Conservation (phyloP, 2,797 vertebrate species). For the Siniperca obscura region DNA sequence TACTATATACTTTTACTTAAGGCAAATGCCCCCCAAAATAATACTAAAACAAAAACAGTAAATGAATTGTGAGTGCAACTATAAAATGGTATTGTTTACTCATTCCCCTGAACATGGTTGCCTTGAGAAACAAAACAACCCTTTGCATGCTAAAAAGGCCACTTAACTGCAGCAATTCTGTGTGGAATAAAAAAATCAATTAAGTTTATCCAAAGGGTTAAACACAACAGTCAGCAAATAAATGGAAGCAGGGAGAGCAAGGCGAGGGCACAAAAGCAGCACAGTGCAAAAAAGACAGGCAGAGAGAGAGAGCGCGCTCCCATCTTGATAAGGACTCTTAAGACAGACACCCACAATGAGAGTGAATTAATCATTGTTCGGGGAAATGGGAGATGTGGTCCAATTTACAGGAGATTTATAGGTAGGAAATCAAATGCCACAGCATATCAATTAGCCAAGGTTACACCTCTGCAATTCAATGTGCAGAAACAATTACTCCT, state of each 20-base stretch:
- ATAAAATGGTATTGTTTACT: constrained; percentile 17
- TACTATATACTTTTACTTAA: neutral
- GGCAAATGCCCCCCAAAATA: neutral
- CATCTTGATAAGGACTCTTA: constrained; percentile 65
- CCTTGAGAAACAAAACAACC: constrained; percentile 31
- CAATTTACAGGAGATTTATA: constrained; percentile 71
- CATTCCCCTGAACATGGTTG: constrained; percentile 14
- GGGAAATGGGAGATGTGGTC: constrained; percentile 61
- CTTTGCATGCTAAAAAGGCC: constrained; percentile 49
- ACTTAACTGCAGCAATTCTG: constrained; percentile 31
- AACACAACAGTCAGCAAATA: constrained; percentile 34
- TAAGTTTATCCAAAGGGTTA: constrained; percentile 39
- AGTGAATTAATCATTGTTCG: constrained; percentile 68
- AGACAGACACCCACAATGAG: constrained; percentile 61
- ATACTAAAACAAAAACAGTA: constrained; percentile 10
- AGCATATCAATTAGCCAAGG: constrained; percentile 71
- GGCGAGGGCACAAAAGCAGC: constrained; percentile 30
- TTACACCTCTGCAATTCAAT: constrained; percentile 60
- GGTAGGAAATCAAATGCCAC: constrained; percentile 72
- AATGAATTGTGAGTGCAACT: constrained; percentile 21
- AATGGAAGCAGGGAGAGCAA: constrained; percentile 13
- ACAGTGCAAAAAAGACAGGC: constrained; percentile 21
- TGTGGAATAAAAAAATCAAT: constrained; percentile 52
- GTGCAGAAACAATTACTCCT: constrained; percentile 51
- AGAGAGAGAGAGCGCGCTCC: constrained; percentile 10